Evolutionary conservation across 2,888 invertebrate genomes (phyloP).

Genomic region (Caenorhabditis doughertyi): DNA sequence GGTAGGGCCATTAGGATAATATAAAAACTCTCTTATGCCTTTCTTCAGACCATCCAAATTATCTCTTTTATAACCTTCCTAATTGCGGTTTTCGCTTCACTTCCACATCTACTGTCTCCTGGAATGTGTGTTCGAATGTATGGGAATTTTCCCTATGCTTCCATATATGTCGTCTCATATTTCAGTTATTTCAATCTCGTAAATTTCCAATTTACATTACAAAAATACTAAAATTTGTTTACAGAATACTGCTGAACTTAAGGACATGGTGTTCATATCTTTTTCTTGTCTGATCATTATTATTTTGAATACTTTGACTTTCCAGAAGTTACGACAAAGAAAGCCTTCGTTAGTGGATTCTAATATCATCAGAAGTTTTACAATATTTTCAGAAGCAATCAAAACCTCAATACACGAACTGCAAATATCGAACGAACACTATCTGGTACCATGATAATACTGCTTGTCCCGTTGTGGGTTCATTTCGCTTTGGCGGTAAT

Average conservation of each 20-base stretch:
- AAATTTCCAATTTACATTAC: not conserved
- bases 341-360: not conserved
- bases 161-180: not conserved
- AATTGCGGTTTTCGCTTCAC: not conserved
- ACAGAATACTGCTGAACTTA: not conserved
- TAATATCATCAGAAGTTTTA: not conserved
- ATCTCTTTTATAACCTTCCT: not conserved
- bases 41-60: not conserved
- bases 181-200: not conserved
- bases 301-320: not conserved
- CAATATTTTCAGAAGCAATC: not conserved
- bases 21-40: not conserved
- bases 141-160: constrained; percentile 5
- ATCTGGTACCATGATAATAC: constrained; percentile 4
- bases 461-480: not conserved
- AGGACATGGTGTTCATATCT: not conserved
- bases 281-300: not conserved
- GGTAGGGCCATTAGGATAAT: not conserved
- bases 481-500: not conserved
- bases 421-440: not conserved
- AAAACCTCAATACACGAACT: not conserved
- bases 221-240: not conserved
- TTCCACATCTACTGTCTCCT: not conserved
- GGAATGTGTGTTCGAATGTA: constrained; percentile 6
- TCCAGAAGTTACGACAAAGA: not conserved